These are phyloP conservation scores for Embiotoca jacksoni DNA, from an alignment of 2,113 vertebrate species.

Conservation along the genomic window DNA sequence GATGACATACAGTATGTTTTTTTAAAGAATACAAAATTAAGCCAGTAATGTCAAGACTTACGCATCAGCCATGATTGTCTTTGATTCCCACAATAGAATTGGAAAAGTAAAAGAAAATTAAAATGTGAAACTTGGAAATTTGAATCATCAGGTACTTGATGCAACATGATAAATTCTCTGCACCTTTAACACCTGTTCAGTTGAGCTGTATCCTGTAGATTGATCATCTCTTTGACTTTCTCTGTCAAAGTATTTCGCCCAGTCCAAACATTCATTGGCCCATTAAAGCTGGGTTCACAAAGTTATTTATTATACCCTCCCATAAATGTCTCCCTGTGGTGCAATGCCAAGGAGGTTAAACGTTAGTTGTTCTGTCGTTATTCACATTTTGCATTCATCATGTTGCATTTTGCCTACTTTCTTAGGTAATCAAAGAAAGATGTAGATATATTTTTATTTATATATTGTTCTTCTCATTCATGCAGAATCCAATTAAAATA, in stretches of 20 bases:
- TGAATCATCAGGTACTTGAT: not conserved
- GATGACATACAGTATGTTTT: not conserved
- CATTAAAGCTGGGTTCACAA: slow-evolving; percentile 11
- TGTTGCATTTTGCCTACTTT: not conserved
- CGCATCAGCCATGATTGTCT: slow-evolving; percentile 63
- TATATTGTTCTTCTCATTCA: not conserved
- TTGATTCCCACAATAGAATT: slow-evolving; percentile 20
- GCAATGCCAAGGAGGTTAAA: not conserved
- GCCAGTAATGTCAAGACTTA: slow-evolving; percentile 55
- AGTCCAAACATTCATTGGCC: slow-evolving; percentile 25
- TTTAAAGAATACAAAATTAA: slow-evolving; percentile 4
- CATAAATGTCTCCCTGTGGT: not conserved
- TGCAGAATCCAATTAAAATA: not conserved
- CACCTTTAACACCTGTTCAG: not conserved
- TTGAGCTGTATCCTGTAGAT: slow-evolving; percentile 12
- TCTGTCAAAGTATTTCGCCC: slow-evolving; percentile 26
- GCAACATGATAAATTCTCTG: not conserved
- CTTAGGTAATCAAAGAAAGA: not conserved
- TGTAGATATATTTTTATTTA: not conserved
- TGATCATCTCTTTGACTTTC: not conserved
- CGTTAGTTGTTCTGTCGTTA: not conserved
- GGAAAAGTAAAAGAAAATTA: not conserved
- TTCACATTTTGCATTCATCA: not conserved
- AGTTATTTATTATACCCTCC: slow-evolving; percentile 25
- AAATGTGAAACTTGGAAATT: no score